Conservation (phyloP, 2,797 vertebrate genomes). For the Myotis vivesi region DNA sequence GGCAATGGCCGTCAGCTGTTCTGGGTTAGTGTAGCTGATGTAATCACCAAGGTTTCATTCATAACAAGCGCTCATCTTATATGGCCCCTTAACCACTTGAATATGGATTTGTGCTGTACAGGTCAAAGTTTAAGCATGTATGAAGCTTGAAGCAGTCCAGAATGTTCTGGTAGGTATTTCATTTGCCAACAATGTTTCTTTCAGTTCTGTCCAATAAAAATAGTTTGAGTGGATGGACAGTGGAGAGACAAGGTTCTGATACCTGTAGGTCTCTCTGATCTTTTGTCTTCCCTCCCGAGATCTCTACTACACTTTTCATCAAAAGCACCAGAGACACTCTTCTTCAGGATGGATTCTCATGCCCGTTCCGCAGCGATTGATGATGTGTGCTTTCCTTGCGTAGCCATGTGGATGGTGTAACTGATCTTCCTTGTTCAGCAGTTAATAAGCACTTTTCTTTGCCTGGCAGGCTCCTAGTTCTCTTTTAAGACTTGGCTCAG, state of each 20-base stretch:
- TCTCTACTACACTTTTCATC: slow-evolving; percentile 75
- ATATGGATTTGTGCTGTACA: slow-evolving; percentile 69
- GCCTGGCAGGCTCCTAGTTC: slow-evolving; percentile 55
- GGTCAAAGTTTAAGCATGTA: slow-evolving; percentile 71
- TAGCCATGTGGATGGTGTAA: slow-evolving; percentile 74
- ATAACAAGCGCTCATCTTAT: slow-evolving; percentile 81
- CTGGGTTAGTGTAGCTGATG: slow-evolving; percentile 84
- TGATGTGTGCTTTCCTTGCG: slow-evolving; percentile 70
- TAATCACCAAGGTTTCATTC: slow-evolving; percentile 85
- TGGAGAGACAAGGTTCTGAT: slow-evolving; percentile 75
- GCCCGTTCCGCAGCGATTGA: slow-evolving; percentile 64
- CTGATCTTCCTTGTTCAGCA: slow-evolving; percentile 69
- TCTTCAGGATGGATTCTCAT: slow-evolving; percentile 74
- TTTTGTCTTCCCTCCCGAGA: slow-evolving; percentile 69
- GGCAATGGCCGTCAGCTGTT: slow-evolving; percentile 84
- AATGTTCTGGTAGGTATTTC: slow-evolving; percentile 75
- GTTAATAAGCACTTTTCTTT: slow-evolving; percentile 74
- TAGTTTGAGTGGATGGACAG: slow-evolving; percentile 74
- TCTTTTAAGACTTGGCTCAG: slow-evolving; percentile 66
- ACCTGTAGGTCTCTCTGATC: slow-evolving; percentile 70
- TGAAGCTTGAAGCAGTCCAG: slow-evolving; percentile 65
- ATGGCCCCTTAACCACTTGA: slow-evolving; percentile 79
- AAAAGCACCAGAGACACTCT: slow-evolving; percentile 76
- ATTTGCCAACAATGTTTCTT: slow-evolving; percentile 77
- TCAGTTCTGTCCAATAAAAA: slow-evolving; percentile 78